Base-by-base conservation (phyloP, 2,113 vertebrate genomes). In the Bubo bubo region DNA sequence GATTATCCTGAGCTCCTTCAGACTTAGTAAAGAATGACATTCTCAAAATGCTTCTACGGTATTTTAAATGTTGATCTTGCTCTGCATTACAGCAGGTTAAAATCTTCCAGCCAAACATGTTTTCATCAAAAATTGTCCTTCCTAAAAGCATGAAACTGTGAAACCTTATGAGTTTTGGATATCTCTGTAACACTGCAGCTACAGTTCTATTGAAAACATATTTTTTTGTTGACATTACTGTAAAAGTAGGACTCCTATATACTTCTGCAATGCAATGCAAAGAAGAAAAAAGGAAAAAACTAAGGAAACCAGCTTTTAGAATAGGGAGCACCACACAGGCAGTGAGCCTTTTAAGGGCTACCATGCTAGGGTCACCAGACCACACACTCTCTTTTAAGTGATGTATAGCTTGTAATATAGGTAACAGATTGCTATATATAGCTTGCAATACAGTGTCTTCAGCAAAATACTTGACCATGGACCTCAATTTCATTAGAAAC, bases 21-120 rank as follows among this genome's bases (percentile, higher is more conserved):
- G 60, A 56, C 47, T 89, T 60, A 92, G 80, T 24, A 64, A 90
- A 88, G 92, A 93, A 93, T 59, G 60, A 70, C 92, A 93, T 88
- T 96, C 68, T 90, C 94, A 92, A 68, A 94, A 92, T 79, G 73
- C 66, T 94, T 95, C 66, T 64, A 52, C 73, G 68, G 72, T 87
- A 59, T 79, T 92, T 92, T 91, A 95, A 58, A 92, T 39, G 34
- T 35, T 89, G 94, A 71, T 81, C 80, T 71, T 72, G 39, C 39
- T 86, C 68, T 56, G 64, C 56, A 81, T 64, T 87, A 92, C 4
- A 92, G 83, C 24, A 72, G 60, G 72, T 47, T 86, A 80, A 88
- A 90, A 64, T 79, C 56, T 75, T 77, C 63, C 56, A 92, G 53
- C 19, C 64, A 86, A 96, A 73, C 55, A 60, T 1, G 2, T 45